These are phyloP conservation scores for Ceyx margarethae DNA, from an alignment of 2,113 vertebrate species.

Conservation along the genomic window DNA sequence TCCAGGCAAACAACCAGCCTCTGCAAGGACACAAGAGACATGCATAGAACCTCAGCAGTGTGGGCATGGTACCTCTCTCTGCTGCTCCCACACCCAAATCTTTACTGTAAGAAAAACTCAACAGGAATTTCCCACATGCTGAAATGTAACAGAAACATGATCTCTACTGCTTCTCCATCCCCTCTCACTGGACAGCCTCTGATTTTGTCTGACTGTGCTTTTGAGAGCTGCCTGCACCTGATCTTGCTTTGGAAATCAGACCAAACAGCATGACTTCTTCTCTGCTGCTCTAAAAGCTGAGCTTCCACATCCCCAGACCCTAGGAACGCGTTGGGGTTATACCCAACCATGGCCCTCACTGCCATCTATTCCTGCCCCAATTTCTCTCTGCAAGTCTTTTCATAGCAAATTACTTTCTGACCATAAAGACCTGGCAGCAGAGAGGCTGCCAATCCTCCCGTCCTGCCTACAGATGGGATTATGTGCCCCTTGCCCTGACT, in stretches of 20 bases:
- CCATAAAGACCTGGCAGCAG: background rate
- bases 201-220: background rate
- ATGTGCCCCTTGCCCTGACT: background rate
- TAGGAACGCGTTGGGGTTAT: background rate
- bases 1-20: slow-evolving; percentile 89
- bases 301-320: background rate
- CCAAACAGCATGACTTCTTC: background rate
- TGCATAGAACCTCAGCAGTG: background rate
- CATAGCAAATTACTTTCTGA: background rate
- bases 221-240: background rate
- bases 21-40: slow-evolving; percentile 72
- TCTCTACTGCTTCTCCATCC: background rate
- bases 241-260: background rate
- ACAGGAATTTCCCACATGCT: background rate
- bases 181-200: background rate
- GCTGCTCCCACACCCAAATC: background rate
- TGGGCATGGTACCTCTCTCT: background rate
- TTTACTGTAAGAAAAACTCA: background rate
- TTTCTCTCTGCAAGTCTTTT: background rate
- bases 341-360: rapidly evolving
- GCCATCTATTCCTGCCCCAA: background rate
- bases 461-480: background rate
- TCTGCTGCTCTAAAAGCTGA: background rate
- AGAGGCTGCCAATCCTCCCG: background rate
- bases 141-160: background rate